Evolutionary conservation across 2,113 vertebrate species (phyloP).

Genomic region (Gavia stellata): DNA sequence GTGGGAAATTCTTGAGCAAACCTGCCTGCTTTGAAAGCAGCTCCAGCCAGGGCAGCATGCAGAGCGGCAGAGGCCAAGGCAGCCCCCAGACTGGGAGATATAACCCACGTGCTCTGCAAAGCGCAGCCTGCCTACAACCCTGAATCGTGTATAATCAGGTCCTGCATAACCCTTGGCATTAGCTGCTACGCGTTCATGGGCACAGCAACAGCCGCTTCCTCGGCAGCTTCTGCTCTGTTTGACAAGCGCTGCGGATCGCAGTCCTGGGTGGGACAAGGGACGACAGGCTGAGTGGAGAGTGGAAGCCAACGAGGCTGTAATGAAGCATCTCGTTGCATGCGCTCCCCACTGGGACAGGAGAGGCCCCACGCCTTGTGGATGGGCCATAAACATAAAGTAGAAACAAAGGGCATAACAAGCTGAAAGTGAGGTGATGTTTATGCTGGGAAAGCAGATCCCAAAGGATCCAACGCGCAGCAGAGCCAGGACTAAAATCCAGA

Average conservation of each 20-base stretch:
- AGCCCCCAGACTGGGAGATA: background rate
- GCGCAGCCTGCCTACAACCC: background rate
- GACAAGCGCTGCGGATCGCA: background rate
- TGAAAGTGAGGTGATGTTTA: background rate
- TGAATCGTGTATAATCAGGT: rapidly evolving
- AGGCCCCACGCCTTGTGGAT: background rate
- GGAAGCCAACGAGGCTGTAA: background rate
- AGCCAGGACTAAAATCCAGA: background rate
- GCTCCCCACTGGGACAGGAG: background rate
- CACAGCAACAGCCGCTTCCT: background rate
- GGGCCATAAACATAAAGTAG: background rate
- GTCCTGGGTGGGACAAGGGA: background rate
- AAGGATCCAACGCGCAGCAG: background rate
- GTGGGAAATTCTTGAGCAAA: background rate
- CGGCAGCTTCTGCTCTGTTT: background rate
- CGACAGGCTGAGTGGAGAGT: rapidly evolving
- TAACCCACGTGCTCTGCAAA: background rate
- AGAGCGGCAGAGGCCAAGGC: background rate
- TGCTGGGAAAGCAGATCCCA: background rate
- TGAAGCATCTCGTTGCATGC: rapidly evolving
- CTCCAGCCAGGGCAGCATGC: background rate
- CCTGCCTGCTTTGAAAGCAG: background rate
- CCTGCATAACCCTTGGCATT: rapidly evolving
- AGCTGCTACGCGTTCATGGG: rapidly evolving
- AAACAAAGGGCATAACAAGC: background rate